Conservation (phyloP, 2,113 vertebrate genomes). For the Pachycephala philippinensis region DNA sequence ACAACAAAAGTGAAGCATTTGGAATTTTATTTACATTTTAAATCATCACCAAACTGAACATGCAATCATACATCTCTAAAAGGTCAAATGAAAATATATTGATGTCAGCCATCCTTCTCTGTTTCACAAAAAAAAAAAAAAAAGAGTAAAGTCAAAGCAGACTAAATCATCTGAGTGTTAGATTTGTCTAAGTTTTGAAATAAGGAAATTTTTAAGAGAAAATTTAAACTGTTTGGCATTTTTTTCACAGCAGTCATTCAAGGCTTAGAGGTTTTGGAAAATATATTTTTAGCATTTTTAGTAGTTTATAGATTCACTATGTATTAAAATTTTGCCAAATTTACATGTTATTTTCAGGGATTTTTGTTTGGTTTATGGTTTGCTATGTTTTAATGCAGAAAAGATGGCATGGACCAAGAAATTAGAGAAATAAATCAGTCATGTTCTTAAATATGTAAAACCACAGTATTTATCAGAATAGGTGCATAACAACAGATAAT, state of each 20-base stretch:
- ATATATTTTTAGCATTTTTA: not conserved
- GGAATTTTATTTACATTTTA: not conserved
- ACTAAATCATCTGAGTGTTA: not conserved
- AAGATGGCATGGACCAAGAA: not conserved
- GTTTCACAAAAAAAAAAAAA: not conserved
- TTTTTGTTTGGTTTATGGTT: not conserved
- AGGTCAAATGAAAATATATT: not conserved
- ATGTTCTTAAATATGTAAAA: not conserved
- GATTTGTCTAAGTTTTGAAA: not conserved
- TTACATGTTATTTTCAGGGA: fast-evolving
- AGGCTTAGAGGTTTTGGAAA: not conserved
- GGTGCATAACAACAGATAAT: not conserved
- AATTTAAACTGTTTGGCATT: not conserved
- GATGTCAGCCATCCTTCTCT: too few relatives aligned
- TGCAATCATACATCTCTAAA: not conserved
- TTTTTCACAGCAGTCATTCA: not conserved
- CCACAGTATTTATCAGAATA: fast-evolving
- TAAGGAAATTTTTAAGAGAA: not conserved
- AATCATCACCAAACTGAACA: not conserved
- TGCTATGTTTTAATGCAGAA: not conserved
- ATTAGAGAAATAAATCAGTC: not conserved
- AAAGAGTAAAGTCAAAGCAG: not conserved
- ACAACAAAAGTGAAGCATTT: not conserved
- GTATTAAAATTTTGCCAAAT: not conserved
- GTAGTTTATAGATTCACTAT: not conserved